phyloP scores from a whole-genome alignment of 1,140 invertebrate genomes.

The Papilio glaucus region DNA sequence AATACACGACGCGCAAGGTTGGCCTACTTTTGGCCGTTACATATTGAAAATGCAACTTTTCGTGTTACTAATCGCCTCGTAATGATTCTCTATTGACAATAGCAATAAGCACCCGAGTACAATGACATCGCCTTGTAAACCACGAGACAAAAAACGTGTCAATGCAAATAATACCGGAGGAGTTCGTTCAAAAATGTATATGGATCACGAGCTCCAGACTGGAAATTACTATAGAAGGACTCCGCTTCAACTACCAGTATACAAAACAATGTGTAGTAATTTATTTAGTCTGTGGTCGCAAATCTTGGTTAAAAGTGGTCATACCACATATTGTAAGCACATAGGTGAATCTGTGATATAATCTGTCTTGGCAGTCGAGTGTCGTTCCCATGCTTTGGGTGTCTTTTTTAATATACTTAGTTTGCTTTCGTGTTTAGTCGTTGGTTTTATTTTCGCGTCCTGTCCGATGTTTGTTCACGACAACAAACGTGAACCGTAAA shows the following conservation, averaged over 20 bases:
- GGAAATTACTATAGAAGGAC: conserved; percentile 44
- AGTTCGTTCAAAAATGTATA: conserved; percentile 59
- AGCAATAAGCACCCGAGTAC: conserved; percentile 69
- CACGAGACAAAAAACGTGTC: conserved; percentile 75
- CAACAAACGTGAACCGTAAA: conserved; percentile 54
- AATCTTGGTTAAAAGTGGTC: conserved; percentile 34
- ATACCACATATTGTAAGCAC: conserved; percentile 42
- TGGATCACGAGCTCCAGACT: conserved; percentile 55
- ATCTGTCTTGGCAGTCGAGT: conserved; percentile 54
- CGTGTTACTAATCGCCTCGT: conserved; percentile 66
- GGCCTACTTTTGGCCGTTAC: conserved; percentile 29
- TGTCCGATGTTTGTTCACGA: conserved; percentile 60
- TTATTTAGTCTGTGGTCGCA: conserved; percentile 10
- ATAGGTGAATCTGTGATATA: conserved; percentile 55
- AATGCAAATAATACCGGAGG: conserved; percentile 73
- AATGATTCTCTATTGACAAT: conserved; percentile 75
- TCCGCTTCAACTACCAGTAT: conserved; percentile 41
- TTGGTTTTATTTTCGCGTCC: conserved; percentile 63
- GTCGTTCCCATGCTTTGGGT: conserved; percentile 57
- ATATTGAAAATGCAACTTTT: conserved; percentile 28
- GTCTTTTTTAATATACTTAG: conserved; percentile 55
- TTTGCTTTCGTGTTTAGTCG: conserved; percentile 68
- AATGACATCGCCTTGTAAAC: conserved; percentile 75
- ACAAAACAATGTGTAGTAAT: conserved; percentile 40
- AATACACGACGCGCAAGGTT: conserved; percentile 30